phyloP scores from a whole-genome alignment of 2,797 vertebrate genomes.

The Rachycentron canadum region DNA sequence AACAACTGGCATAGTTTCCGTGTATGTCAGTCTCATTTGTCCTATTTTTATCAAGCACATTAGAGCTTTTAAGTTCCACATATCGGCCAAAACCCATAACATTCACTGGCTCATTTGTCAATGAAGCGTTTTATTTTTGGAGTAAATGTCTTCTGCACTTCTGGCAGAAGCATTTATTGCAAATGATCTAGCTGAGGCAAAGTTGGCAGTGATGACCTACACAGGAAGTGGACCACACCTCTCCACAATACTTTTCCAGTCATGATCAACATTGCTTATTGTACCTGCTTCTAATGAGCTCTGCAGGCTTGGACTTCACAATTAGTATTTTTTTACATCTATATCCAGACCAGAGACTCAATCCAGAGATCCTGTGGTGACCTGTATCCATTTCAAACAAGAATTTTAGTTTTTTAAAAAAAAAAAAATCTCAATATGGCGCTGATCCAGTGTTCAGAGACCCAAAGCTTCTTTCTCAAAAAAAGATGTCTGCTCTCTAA shows the following conservation, averaged over 20 bases:
- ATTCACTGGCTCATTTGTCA: slow-evolving; percentile 38
- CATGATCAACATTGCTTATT: slow-evolving; percentile 17
- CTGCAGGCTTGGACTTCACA: slow-evolving; percentile 20
- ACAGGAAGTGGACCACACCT: slow-evolving; percentile 27
- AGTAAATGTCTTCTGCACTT: slow-evolving; percentile 20
- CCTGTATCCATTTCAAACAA: slow-evolving; percentile 16
- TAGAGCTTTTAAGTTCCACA: slow-evolving; percentile 24
- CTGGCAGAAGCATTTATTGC: slow-evolving; percentile 30
- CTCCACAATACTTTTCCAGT: slow-evolving; percentile 7
- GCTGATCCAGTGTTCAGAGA: slow-evolving; percentile 12
- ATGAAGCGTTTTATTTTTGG: slow-evolving; percentile 16
- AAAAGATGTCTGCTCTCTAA: no score
- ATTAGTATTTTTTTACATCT: not conserved
- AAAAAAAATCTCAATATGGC: slow-evolving; percentile 3
- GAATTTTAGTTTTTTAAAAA: not conserved
- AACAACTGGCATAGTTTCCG: slow-evolving; percentile 29
- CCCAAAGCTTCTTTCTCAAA: not conserved
- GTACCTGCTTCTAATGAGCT: slow-evolving; percentile 46
- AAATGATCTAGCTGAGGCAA: slow-evolving; percentile 12
- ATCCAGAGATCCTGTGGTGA: slow-evolving; percentile 25
- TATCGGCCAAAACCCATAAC: slow-evolving; percentile 37
- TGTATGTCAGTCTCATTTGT: slow-evolving; percentile 32
- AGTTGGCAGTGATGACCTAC: slow-evolving; percentile 25
- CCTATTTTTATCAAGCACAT: slow-evolving; percentile 27
- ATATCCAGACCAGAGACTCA: slow-evolving; percentile 9